Evolutionary conservation across 2,888 invertebrate species (phyloP), one percentile per base, ranked within the genome.

Genomic region (Stenotaenia linearis): DNA sequence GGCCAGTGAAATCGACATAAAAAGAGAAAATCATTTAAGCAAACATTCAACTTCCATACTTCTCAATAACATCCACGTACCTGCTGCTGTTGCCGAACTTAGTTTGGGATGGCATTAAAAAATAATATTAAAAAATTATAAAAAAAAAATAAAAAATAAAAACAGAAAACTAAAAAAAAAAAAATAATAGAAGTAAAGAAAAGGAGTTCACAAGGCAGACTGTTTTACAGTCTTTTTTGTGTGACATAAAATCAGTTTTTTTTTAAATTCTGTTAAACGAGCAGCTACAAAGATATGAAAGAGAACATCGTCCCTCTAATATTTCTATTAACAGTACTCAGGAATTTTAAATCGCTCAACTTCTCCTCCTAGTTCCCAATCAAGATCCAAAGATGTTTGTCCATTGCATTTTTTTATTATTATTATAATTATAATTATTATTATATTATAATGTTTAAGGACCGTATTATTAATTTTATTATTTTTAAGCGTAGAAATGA

Each of bases 161-260:
- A 69, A 69, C 2, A 12, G 15, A 18, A 69, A 25, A 28, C 25
- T 30, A 18, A 25, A 9, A 75, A 75, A 75, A 75, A n/a, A 32
- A 75, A 28, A 74, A 74, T 32, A 9, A 9, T 32, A 32, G 32
- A 32, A n/a, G n/a, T n/a, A n/a, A 32, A 32, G 40, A n/a, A 75
- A 75, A 10, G 32, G 75, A 28, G 18, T 75, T 75, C 75, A 75
- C 75, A 75, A 75, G 25, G 75, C 75, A 75, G 75, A 28, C 30
- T 32, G 30, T 6, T 4, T 12, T 9, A 4, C n/a, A 32, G 30
- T 75, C 75, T 25, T n/a, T 75, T 28, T 28, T 74, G 30, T 32
- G 75, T 12, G 32, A 18, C 28, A 25, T 2, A n/a, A 18, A 23
- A 21, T 75, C 28, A 18, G 28, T 75, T 32, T 75, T 75, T 75